Conservation (phyloP, 2,797 vertebrate genomes). For the Poeciliopsis turneri region DNA sequence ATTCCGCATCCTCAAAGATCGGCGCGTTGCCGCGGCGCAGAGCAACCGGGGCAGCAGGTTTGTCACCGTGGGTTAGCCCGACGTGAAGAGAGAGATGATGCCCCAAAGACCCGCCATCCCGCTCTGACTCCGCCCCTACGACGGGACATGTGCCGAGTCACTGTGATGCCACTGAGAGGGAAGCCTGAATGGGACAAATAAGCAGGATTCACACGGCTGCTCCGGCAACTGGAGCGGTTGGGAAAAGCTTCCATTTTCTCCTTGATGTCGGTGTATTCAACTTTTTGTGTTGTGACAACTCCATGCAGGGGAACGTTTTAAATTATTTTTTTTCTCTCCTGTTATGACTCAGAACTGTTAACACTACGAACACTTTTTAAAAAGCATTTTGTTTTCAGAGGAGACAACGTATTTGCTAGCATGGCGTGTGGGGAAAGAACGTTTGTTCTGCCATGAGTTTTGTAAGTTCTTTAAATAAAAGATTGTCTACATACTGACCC, state of each 20-base stretch:
- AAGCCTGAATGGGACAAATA: background rate
- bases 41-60: constrained; percentile 90
- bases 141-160: constrained; percentile 16
- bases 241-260: constrained; percentile 18
- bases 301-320: constrained; percentile 12
- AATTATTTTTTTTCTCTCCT: background rate
- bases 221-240: constrained; percentile 19
- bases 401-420: constrained; percentile 31
- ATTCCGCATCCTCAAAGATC: constrained; percentile 94
- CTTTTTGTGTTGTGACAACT: constrained; percentile 56
- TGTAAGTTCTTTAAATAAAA: constrained; percentile 78
- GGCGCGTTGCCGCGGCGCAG: constrained; percentile 81
- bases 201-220: background rate
- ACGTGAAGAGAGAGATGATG: background rate
- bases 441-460: constrained; percentile 61
- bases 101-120: constrained; percentile 25
- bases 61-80: constrained; percentile 90
- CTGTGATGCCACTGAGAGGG: constrained; percentile 9
- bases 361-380: constrained; percentile 12
- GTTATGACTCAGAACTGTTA: constrained; percentile 32
- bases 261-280: constrained; percentile 34
- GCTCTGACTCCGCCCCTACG: background rate
- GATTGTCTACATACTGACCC: constrained; percentile 13
- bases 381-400: constrained; percentile 27
- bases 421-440: constrained; percentile 17